Conservation (phyloP, 2,797 vertebrate genomes). For the Cryptoblepharus egeriae region DNA sequence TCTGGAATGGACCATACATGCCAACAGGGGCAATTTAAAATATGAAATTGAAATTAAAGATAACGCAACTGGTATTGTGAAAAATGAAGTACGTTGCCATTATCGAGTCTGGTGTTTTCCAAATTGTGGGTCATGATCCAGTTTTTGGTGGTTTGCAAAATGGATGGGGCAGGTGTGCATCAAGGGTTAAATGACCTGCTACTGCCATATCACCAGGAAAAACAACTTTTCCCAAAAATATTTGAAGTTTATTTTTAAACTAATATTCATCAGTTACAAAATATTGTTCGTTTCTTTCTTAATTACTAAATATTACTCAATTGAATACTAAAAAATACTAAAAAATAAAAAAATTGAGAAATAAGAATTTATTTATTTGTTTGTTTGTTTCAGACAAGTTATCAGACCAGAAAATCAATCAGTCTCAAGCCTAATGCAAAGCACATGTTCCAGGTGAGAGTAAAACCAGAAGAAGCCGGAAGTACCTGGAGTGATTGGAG, state of each 20-base stretch:
- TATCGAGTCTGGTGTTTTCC: too few species aligned
- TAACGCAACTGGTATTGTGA: constrained; percentile 1
- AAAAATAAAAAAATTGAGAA: too few species aligned
- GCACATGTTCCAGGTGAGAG: constrained; percentile 62
- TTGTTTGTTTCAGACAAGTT: constrained; percentile 20
- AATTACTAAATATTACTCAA: too few species aligned
- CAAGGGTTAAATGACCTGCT: too few species aligned
- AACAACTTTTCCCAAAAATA: too few species aligned
- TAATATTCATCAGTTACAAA: neutral
- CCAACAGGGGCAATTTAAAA: constrained; percentile 25
- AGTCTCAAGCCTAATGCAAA: constrained; percentile 11
- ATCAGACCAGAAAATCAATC: neutral
- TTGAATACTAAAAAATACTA: too few species aligned
- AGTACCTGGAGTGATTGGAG: constrained; percentile 75
- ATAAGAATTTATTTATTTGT: too few species aligned
- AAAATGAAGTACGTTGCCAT: neutral
- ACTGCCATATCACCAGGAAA: too few species aligned
- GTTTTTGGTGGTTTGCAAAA: too few species aligned
- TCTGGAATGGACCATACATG: constrained; percentile 68
- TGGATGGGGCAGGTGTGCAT: too few species aligned
- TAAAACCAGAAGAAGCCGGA: neutral
- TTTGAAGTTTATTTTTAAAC: too few species aligned
- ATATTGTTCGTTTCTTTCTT: constrained; percentile 11
- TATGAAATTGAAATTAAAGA: constrained; percentile 66
- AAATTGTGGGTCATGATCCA: too few species aligned